A percentile compares a stretch with the other conserved stretches of the same genome.
Evolutionary conservation across 2,888 invertebrate species (phyloP).

Genomic region (Brassicogethes aeneus): DNA sequence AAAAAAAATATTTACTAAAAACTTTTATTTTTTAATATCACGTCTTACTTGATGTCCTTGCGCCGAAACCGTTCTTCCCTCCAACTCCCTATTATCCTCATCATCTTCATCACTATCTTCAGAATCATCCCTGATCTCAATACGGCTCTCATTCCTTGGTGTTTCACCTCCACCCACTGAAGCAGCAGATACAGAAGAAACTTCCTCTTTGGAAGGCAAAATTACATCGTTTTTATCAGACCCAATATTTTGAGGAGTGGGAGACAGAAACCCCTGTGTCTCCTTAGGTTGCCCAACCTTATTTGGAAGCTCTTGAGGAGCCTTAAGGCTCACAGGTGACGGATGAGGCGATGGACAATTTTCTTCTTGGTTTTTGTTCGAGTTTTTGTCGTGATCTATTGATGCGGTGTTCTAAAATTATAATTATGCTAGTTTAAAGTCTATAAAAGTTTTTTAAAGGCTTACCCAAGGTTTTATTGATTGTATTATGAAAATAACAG

Average conservation of each 20-base stretch:
- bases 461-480: constrained; percentile 67
- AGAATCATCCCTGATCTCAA: constrained; percentile 15
- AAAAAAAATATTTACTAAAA: constrained; percentile 17
- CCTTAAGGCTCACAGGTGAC: constrained; percentile 15
- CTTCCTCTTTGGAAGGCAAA: no score
- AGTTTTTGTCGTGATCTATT: constrained; percentile 14
- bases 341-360: constrained; percentile 19
- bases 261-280: no score
- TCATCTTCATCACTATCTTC: constrained; percentile 55
- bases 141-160: not conserved
- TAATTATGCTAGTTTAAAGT: no score
- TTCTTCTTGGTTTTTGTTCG: constrained; percentile 12
- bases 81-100: constrained; percentile 67
- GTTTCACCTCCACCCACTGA: no score
- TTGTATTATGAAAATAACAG: constrained; percentile 86
- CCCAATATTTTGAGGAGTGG: no score
- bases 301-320: not conserved
- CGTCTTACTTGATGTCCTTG: constrained; percentile 62
- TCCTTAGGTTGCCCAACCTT: not conserved
- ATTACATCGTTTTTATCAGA: no score
- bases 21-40: not conserved
- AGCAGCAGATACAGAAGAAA: no score
- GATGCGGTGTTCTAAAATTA: no score
- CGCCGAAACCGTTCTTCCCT: constrained; percentile 70
- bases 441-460: constrained; percentile 16